Evolutionary conservation across 2,888 invertebrate species (phyloP).

Genomic region (Hypolimnas misippus): DNA sequence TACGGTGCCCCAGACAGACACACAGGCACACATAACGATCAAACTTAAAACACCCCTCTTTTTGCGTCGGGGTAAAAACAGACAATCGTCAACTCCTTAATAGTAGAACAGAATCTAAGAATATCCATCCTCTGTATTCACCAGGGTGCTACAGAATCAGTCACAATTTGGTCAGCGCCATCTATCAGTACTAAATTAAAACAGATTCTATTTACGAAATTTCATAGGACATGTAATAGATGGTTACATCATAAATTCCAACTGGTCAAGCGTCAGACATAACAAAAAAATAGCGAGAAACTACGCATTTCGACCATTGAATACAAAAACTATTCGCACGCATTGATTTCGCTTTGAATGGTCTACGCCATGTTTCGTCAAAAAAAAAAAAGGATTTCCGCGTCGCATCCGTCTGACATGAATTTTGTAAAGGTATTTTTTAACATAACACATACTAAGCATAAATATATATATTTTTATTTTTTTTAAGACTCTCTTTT

Average conservation of each 20-base stretch:
- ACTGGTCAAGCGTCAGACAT: constrained; percentile 12
- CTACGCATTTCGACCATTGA: constrained; percentile 10
- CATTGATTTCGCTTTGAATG: constrained; percentile 32
- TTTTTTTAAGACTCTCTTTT: too few species aligned
- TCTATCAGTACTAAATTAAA: not conserved
- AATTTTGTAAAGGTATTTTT: not conserved
- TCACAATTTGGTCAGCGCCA: too few species aligned
- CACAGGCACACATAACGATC: too few species aligned
- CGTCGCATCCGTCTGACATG: constrained; percentile 10
- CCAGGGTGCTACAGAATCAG: too few species aligned
- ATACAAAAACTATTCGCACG: constrained; percentile 14
- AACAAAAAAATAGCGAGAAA: constrained; percentile 5
- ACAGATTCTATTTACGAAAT: not conserved
- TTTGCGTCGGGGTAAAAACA: too few species aligned
- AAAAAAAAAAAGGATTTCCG: constrained; percentile 20
- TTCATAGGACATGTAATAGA: not conserved
- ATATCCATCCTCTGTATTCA: too few species aligned
- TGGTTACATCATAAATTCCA: not conserved
- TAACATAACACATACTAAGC: too few species aligned
- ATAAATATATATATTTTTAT: too few species aligned
- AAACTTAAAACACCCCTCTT: too few species aligned
- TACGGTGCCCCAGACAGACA: too few species aligned
- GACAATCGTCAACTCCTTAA: too few species aligned
- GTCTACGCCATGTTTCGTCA: constrained; percentile 23
- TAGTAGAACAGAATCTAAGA: too few species aligned